Evolutionary conservation across 2,113 vertebrate genomes (phyloP).

Genomic region (Phalacrocorax carbo): DNA sequence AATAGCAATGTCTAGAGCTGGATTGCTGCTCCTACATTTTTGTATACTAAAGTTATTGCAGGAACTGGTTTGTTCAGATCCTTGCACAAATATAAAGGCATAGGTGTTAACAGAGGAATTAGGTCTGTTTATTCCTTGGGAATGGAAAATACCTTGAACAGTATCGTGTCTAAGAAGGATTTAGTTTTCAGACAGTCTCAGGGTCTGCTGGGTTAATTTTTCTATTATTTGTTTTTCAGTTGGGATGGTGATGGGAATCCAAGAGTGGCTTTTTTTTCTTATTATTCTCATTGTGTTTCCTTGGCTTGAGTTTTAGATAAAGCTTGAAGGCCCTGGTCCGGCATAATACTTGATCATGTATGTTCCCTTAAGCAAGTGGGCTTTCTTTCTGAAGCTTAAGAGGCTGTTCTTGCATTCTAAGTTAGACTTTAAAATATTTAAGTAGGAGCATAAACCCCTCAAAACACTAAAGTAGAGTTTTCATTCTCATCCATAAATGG

Average conservation of each 20-base stretch:
- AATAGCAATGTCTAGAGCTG: not conserved
- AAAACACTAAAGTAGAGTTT: not conserved
- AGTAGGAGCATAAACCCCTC: not conserved
- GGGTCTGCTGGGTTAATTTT: not conserved
- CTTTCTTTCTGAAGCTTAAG: not conserved
- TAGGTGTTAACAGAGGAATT: not conserved
- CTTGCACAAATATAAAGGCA: not conserved
- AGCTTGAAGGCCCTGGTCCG: not conserved
- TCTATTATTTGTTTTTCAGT: not conserved
- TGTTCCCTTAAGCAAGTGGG: not conserved
- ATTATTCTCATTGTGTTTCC: not conserved
- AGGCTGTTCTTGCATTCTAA: not conserved
- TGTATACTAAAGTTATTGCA: not conserved
- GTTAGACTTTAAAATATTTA: not conserved
- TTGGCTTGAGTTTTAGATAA: not conserved
- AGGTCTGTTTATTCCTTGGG: not conserved
- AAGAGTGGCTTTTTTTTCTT: not conserved
- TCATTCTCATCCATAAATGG: not conserved
- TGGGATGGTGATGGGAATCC: not conserved
- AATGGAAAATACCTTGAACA: not conserved
- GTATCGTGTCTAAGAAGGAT: not conserved
- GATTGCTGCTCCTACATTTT: not conserved
- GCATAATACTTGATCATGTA: not conserved
- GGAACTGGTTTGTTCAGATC: not conserved
- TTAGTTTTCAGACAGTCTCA: not conserved